Conservation (phyloP, 2,888 invertebrate genomes). For the Drosophila helvetica region DNA sequence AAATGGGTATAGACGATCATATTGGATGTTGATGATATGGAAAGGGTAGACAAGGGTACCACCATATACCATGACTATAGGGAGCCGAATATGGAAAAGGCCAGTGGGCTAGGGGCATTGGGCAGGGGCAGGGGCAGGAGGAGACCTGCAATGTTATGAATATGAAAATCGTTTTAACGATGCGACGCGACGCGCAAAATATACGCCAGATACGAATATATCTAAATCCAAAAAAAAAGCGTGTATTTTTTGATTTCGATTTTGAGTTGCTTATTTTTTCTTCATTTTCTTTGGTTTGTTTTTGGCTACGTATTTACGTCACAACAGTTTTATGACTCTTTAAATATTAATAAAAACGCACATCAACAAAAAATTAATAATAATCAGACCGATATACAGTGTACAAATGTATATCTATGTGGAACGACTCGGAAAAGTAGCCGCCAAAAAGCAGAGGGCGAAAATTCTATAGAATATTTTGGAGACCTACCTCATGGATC, state of each 20-base stretch:
- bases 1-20: neutral
- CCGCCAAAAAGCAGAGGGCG: constrained; percentile 26
- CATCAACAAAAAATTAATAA: constrained; percentile 16
- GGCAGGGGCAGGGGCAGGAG: neutral
- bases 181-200: constrained; percentile 44
- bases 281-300: constrained; percentile 1
- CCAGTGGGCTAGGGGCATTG: too few species aligned
- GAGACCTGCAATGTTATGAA: constrained; percentile 51
- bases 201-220: constrained; percentile 19
- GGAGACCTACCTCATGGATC: constrained; percentile 32
- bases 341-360: constrained; percentile 68
- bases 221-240: neutral
- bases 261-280: constrained; percentile 8
- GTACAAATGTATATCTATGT: constrained; percentile 4
- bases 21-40: neutral
- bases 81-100: too few species aligned
- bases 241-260: neutral
- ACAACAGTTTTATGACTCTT: constrained; percentile 70
- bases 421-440: constrained; percentile 6
- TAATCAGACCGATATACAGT: constrained; percentile 14
- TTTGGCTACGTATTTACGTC: constrained; percentile 66
- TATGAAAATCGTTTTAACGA: constrained; percentile 71
- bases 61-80: too few species aligned
- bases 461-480: neutral
- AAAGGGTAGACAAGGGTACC: too few species aligned